Conservation (phyloP, 1,140 invertebrate species). For the Anoplolepis gracilipes region DNA sequence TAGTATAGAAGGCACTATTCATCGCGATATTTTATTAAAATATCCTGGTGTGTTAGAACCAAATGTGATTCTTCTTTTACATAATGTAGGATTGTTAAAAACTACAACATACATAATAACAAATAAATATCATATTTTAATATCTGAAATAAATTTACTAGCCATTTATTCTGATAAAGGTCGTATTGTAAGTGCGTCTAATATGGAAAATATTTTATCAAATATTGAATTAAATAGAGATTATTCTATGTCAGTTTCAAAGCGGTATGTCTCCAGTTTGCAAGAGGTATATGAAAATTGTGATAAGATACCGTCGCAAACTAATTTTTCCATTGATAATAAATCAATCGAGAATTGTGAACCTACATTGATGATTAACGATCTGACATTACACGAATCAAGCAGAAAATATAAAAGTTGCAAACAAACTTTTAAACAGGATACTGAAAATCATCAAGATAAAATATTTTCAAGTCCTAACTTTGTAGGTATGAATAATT, state of each 20-base stretch:
- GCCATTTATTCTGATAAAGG: constrained; percentile 78
- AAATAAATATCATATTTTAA: constrained; percentile 79
- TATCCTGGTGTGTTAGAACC: constrained; percentile 80
- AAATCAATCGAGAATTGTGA: not conserved
- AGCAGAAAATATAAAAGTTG: not conserved
- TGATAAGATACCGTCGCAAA: not conserved
- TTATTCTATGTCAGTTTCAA: not conserved
- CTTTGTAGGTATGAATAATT: constrained; percentile 38
- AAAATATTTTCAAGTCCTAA: not conserved
- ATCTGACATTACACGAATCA: not conserved
- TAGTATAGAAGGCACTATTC: constrained; percentile 80
- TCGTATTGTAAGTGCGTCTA: constrained; percentile 71
- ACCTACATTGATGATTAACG: not conserved
- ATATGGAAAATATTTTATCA: constrained; percentile 51
- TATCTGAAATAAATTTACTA: constrained; percentile 77
- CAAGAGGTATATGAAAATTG: not conserved
- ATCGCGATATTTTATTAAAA: constrained; percentile 77
- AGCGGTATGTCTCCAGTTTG: not conserved
- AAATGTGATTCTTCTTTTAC: constrained; percentile 79
- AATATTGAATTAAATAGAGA: not conserved
- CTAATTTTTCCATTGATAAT: not conserved
- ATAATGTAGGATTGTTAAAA: constrained; percentile 76
- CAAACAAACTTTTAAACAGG: constrained; percentile 7
- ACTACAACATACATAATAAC: constrained; percentile 65
- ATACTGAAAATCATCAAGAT: not conserved